Base-by-base conservation (phyloP, 2,113 vertebrate species). In the Chaetura pelagica region DNA sequence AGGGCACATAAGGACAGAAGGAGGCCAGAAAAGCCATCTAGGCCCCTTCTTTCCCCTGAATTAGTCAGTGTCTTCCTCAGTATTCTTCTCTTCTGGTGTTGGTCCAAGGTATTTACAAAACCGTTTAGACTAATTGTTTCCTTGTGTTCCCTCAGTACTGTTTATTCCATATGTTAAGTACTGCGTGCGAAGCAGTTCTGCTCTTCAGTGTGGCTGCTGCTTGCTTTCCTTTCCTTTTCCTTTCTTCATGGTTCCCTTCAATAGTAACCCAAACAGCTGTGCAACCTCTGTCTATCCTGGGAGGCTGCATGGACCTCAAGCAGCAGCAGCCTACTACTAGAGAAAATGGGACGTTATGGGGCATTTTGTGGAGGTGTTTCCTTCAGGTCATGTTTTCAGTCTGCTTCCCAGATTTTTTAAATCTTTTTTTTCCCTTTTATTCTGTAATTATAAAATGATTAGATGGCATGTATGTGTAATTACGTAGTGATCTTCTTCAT, bases 111-210 rank as follows among this genome's bases (percentile, higher is more conserved):
- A 95, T 97, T 97, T 69, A 96, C 94, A 97, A 96, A 97, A 93
- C 93, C 55, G 15, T 98, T 98, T 96, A 95, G 84, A 89, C 93
- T 98, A 97, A 98, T 98, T 97, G 97, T 97, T 98, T 97, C 97
- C 97, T 97, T 97, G 97, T 97, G 96, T 96, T 97, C 95, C 89
- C 88, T 97, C 93, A 82, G 96, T 92, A 79, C 91, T 97, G 96
- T 96, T 97, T 96, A 93, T 98, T 97, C 98, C 97, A 98, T 98
- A 98, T 97, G 92, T 97, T 98, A 95, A 96, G 91, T 71, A 34
- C 90, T 97, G 58, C 52, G 32, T 97, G 95, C 95, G 71, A 97
- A 96, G 96, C 96, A 93, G 10, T 94, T 96, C 97, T 97, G 87
- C 94, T 94, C 87, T 80, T 93, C 90, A 91, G 86, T 40, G 58